phyloP scores from a whole-genome alignment of 2,888 invertebrate genomes.

The Galerucella pusilla region DNA sequence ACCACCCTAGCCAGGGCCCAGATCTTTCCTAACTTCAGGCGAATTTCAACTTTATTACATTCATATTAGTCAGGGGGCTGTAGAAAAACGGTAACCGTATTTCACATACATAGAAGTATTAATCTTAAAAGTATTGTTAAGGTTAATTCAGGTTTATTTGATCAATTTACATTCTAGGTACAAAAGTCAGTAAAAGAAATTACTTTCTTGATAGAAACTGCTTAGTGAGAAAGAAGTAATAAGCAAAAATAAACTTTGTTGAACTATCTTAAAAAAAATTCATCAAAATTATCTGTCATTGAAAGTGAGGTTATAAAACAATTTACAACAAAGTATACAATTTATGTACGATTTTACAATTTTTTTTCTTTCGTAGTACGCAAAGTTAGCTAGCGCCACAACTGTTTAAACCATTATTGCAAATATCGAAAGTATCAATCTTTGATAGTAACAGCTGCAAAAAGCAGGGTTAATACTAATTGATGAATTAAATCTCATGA shows the following conservation, averaged over 20 bases:
- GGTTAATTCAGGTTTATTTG: no score
- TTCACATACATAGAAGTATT: neutral
- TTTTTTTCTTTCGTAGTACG: constrained; percentile 15
- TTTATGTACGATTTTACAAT: no score
- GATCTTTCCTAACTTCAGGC: constrained; percentile 42
- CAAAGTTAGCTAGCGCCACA: neutral
- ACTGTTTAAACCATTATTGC: constrained; percentile 15
- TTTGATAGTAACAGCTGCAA: constrained; percentile 44
- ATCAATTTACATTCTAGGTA: no score
- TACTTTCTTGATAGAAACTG: no score
- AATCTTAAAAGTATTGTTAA: neutral
- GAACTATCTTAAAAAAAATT: no score
- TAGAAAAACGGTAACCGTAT: neutral
- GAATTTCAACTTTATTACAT: constrained; percentile 47
- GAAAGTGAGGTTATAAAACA: no score
- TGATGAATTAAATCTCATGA: constrained; percentile 47
- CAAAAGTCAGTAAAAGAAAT: no score
- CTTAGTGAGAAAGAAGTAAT: no score
- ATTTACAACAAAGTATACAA: no score
- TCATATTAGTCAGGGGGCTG: constrained; percentile 39
- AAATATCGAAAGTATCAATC: constrained; percentile 39
- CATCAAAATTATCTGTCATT: no score
- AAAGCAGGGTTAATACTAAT: constrained; percentile 41
- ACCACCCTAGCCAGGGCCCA: constrained; percentile 46
- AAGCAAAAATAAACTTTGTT: no score